Evolutionary conservation across 2,797 vertebrate genomes (phyloP).

Genomic region (Brachyrhaphis roseni): DNA sequence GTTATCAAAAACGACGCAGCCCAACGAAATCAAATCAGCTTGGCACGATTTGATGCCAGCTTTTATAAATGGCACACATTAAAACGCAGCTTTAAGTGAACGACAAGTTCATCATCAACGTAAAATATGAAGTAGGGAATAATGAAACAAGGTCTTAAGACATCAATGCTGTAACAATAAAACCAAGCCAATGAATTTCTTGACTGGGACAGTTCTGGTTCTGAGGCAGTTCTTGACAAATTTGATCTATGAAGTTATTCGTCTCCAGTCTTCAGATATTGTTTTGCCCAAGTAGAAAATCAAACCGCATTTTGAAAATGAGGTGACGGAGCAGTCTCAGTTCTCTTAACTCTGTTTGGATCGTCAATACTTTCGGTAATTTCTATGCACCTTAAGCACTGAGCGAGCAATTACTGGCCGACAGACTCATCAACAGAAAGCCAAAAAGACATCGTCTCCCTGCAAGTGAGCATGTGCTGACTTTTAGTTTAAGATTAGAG

Average conservation of each 20-base stretch:
- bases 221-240: background rate
- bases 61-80: background rate
- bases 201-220: background rate
- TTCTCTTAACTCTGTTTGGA: background rate
- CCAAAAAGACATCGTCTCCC: conserved; percentile 14
- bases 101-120: background rate
- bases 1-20: background rate
- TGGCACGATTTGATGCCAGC: background rate
- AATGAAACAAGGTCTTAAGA: background rate
- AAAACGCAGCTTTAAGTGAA: background rate
- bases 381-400: conserved; percentile 7
- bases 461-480: conserved; percentile 15
- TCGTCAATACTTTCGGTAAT: conserved; percentile 8
- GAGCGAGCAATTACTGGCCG: conserved; percentile 17
- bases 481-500: conserved; percentile 47
- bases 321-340: background rate
- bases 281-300: background rate
- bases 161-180: background rate
- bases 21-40: background rate
- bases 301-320: background rate
- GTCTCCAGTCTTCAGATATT: background rate
- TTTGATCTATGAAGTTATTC: background rate
- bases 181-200: background rate
- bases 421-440: conserved; percentile 28
- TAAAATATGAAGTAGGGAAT: background rate